Conservation (phyloP, 2,797 vertebrate genomes). For the Lepilemur septentrionalis region DNA sequence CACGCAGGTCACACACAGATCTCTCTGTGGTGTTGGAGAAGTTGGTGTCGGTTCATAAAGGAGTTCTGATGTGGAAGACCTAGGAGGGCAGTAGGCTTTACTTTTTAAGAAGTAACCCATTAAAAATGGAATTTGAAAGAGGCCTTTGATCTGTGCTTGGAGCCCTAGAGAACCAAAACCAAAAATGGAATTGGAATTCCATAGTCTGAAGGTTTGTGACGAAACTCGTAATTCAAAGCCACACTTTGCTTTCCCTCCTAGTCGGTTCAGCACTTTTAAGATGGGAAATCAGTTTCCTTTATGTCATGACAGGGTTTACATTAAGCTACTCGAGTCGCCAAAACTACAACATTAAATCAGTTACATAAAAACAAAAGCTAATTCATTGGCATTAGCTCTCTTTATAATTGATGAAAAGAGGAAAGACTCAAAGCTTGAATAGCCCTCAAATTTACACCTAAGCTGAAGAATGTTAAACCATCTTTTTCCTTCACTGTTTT, state of each 20-base stretch:
- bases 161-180: constrained; percentile 48
- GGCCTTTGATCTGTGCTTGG: constrained; percentile 58
- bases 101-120: constrained; percentile 55
- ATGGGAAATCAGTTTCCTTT: constrained; percentile 31
- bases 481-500: constrained; percentile 10
- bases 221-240: constrained; percentile 17
- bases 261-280: background rate
- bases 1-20: background rate
- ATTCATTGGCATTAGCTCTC: background rate
- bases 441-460: background rate
- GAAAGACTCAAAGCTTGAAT: background rate
- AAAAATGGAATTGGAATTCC: constrained; percentile 57
- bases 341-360: constrained; percentile 44
- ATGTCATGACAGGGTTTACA: background rate
- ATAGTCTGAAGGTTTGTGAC: constrained; percentile 31
- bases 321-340: background rate
- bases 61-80: background rate
- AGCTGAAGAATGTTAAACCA: background rate
- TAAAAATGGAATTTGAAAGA: constrained; percentile 64
- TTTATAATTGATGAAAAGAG: constrained; percentile 5
- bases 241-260: background rate
- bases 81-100: background rate
- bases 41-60: background rate
- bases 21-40: background rate
- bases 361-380: constrained; percentile 5